Base-by-base conservation (phyloP, 1,140 invertebrate species). In the Galleria mellonella region DNA sequence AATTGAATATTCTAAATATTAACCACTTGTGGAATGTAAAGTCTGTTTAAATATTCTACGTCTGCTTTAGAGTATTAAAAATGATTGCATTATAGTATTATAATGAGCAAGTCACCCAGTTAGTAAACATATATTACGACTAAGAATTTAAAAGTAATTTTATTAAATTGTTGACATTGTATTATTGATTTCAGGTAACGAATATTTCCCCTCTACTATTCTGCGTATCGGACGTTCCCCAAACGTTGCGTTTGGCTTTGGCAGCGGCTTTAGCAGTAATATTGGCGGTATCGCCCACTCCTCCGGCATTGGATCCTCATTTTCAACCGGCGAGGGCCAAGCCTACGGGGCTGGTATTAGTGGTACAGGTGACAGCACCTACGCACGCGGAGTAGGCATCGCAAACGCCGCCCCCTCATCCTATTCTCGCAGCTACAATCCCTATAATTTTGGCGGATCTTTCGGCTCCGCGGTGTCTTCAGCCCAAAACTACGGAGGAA, bases 221-320 rank as follows among this genome's bases (percentile, higher is more conserved):
- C 32, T 51, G 13, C 55, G 57, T 3, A 45, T 42, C 30, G 54
- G 45, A 8, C 57, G 55, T 13, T 46, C 61, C 3, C 65, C 65
- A 4, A 65, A 54, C 56, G 30, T 83, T 5, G 72, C 78, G 2
- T 83, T 71, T 43, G 76, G 74, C 8, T 77, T 72, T 42, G 81
- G 81, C 5, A 76, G 74, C 39, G 81, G 81, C 1, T 79, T 83
- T 41, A 73, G 68, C 56, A 83, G 70, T 50, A 69, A 84, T 49
- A 72, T 82, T 32, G 77, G 72, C 0, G 81, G 81, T 4, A 71
- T 84, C 40, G 62, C 62, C 6, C 81, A 82, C 13, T 71, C 81
- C 1, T 63, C 59, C 6, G 62, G 76, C 40, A 65, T 72, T 28
- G 75, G 76, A 2, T 45, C 67, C 13, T 67, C 77, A 5, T 83